A percentile compares a stretch with the other conserved stretches of the same genome.
Evolutionary conservation across 2,113 vertebrate species (phyloP).

Genomic region (Heliornis fulica): DNA sequence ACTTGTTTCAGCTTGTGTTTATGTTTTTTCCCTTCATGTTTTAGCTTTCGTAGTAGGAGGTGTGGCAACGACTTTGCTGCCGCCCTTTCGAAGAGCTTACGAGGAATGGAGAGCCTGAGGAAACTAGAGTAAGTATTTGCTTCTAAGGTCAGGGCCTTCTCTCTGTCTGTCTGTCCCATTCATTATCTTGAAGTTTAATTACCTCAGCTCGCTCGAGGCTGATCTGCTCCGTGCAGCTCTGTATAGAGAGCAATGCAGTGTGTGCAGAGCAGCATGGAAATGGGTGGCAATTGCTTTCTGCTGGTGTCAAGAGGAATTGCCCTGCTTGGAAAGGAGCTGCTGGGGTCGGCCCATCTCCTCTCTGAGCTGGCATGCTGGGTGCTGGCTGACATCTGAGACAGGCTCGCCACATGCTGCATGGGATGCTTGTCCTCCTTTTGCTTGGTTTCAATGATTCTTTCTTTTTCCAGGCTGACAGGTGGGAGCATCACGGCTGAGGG

Average conservation of each 20-base stretch:
- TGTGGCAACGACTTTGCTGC: slow-evolving; percentile 83
- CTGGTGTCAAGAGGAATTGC: neutral
- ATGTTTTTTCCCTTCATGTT: neutral
- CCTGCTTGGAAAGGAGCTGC: neutral
- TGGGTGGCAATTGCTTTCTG: fast-evolving
- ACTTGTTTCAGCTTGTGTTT: neutral
- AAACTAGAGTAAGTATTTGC: slow-evolving; percentile 82
- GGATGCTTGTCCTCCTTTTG: neutral
- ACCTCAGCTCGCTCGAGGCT: neutral
- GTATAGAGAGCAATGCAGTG: fast-evolving
- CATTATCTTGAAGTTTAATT: neutral
- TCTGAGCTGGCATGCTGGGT: neutral
- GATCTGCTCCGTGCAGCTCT: neutral
- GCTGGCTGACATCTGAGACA: neutral
- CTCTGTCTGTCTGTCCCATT: neutral
- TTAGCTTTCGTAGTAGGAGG: slow-evolving; percentile 86
- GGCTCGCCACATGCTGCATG: fast-evolving
- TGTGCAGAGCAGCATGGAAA: neutral
- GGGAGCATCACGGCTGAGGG: slow-evolving; percentile 77
- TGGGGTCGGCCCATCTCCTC: neutral
- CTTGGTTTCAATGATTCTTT: neutral
- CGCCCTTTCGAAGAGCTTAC: slow-evolving; percentile 78
- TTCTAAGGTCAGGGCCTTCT: neutral
- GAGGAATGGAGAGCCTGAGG: slow-evolving; percentile 72
- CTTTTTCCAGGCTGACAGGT: slow-evolving; percentile 74